These are phyloP conservation scores for Neoarius graeffei DNA, from an alignment of 2,113 vertebrate species.

Conservation along the genomic window DNA sequence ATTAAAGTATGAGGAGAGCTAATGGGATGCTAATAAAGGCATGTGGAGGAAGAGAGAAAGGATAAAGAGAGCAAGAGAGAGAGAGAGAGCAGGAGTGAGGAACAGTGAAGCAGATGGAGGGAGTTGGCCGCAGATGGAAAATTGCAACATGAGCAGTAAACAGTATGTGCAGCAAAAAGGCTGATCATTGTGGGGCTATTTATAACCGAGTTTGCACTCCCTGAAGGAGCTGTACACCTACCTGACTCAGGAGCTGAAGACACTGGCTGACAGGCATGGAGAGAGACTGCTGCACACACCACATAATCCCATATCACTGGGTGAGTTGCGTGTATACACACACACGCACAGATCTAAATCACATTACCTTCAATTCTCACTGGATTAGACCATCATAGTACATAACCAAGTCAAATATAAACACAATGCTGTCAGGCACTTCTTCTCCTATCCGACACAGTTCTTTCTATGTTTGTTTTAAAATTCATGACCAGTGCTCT, in stretches of 20 bases:
- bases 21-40: not conserved
- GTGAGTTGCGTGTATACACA: slow-evolving; percentile 67
- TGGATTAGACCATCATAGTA: not conserved
- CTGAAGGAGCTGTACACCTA: slow-evolving; percentile 89
- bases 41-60: not conserved
- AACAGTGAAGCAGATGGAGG: slow-evolving; percentile 29
- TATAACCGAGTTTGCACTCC: slow-evolving; percentile 54
- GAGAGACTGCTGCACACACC: slow-evolving; percentile 89
- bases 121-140: slow-evolving; percentile 33
- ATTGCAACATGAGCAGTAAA: slow-evolving; percentile 60
- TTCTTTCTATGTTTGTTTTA: not conserved
- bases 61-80: not conserved
- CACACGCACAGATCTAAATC: not conserved
- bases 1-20: slow-evolving; percentile 21
- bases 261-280: slow-evolving; percentile 79
- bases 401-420: not conserved
- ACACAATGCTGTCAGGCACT: not conserved
- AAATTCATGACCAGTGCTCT: not conserved
- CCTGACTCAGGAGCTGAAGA: slow-evolving; percentile 86
- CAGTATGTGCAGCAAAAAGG: slow-evolving; percentile 42
- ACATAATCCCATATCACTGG: slow-evolving; percentile 94
- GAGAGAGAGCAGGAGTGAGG: not conserved
- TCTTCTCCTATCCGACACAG: not conserved
- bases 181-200: slow-evolving; percentile 42
- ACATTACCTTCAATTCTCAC: not conserved